phyloP scores from a whole-genome alignment of 1,140 invertebrate species.

The Adelges cooleyi region DNA sequence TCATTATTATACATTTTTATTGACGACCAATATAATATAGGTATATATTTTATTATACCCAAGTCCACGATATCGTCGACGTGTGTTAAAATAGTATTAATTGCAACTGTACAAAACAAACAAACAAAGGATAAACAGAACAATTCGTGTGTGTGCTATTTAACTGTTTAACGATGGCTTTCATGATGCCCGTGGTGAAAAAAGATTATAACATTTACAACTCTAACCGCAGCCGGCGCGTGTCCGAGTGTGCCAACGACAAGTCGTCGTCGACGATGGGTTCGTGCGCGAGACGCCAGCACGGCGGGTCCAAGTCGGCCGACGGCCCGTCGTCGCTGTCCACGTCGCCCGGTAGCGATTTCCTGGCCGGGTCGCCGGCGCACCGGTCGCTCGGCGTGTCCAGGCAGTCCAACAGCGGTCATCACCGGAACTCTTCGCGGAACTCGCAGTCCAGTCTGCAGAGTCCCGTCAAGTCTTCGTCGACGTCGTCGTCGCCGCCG shows the following conservation, averaged over 20 bases:
- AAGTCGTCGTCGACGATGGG: slow-evolving; percentile 40
- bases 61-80: too few relatives aligned
- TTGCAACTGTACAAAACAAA: too few relatives aligned
- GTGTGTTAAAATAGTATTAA: too few relatives aligned
- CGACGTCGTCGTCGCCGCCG: slow-evolving; percentile 50
- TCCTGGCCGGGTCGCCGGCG: slow-evolving; percentile 43
- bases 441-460: slow-evolving; percentile 47
- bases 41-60: too few relatives aligned
- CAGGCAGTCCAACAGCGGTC: slow-evolving; percentile 39
- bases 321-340: slow-evolving; percentile 53
- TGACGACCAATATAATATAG: too few relatives aligned
- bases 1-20: too few relatives aligned
- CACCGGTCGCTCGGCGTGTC: slow-evolving; percentile 46
- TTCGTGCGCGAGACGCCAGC: slow-evolving; percentile 54
- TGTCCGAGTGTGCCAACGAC: slow-evolving; percentile 60
- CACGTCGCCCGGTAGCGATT: slow-evolving; percentile 57
- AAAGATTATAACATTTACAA: slow-evolving; percentile 88
- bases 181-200: slow-evolving; percentile 87
- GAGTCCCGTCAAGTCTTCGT: slow-evolving; percentile 44
- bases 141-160: too few relatives aligned
- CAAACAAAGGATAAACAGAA: too few relatives aligned
- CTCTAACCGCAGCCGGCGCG: slow-evolving; percentile 57
- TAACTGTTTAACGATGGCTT: slow-evolving; percentile 55
- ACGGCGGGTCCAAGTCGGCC: slow-evolving; percentile 59
- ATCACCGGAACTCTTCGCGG: slow-evolving; percentile 42